A percentile compares a stretch with the other conserved stretches of the same genome.
Evolutionary conservation across 2,888 invertebrate species (phyloP).

Genomic region (Drosophila diplacantha): DNA sequence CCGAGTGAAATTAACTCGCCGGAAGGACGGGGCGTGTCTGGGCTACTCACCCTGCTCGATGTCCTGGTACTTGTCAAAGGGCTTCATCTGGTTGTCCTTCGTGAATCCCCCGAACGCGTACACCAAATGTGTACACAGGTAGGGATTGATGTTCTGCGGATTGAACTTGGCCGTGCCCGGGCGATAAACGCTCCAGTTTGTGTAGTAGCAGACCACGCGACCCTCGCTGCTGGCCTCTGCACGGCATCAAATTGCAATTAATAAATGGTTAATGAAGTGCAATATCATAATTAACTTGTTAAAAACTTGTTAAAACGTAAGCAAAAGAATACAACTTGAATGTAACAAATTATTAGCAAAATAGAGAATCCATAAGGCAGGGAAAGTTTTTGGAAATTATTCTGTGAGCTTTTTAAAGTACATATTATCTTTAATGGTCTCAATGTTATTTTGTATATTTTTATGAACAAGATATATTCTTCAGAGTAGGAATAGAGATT

Average conservation of each 20-base stretch:
- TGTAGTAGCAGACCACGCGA: conserved; percentile 93
- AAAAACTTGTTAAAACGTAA: too few species aligned
- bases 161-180: conserved; percentile 94
- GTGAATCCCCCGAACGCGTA: conserved; percentile 96
- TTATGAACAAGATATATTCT: fast-evolving
- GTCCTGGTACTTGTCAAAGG: conserved; percentile 96
- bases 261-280: background rate
- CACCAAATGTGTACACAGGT: conserved; percentile 93
- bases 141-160: conserved; percentile 96
- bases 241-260: conserved; percentile 5
- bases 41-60: conserved; percentile 89
- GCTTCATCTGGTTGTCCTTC: conserved; percentile 92
- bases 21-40: conserved; percentile 35
- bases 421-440: background rate
- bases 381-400: background rate
- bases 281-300: too few species aligned
- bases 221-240: conserved; percentile 80
- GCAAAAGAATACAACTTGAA: background rate
- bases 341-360: background rate
- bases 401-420: background rate
- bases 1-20: conserved; percentile 35
- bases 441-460: background rate
- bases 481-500: background rate
- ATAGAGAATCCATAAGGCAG: too few species aligned
- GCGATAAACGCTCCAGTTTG: conserved; percentile 95